phyloP scores from a whole-genome alignment of 2,888 invertebrate genomes.

The Hirtodrosophila trivittata region DNA sequence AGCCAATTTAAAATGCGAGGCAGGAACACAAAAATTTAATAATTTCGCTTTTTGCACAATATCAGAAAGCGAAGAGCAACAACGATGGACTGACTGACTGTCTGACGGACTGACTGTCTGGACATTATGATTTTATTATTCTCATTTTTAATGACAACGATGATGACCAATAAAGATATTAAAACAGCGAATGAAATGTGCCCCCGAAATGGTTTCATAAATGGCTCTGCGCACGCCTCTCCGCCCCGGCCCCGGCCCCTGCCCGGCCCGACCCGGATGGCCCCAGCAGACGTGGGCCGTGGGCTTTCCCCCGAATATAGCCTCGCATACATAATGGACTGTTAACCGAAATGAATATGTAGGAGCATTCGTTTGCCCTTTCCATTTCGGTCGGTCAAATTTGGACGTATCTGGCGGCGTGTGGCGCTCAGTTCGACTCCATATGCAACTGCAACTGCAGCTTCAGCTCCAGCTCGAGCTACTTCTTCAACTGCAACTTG shows the following conservation, averaged over 20 bases:
- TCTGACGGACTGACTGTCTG: slow-evolving; percentile 9
- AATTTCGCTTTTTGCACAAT: slow-evolving; percentile 77
- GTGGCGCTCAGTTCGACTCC: slow-evolving; percentile 56
- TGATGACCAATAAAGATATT: slow-evolving; percentile 81
- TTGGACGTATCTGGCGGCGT: slow-evolving; percentile 50
- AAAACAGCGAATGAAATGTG: slow-evolving; percentile 74
- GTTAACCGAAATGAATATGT: slow-evolving; percentile 65
- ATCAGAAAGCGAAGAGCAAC: slow-evolving; percentile 27
- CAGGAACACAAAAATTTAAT: slow-evolving; percentile 74
- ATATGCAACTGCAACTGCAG: slow-evolving; percentile 14
- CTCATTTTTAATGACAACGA: slow-evolving; percentile 72
- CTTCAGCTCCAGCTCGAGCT: slow-evolving; percentile 2
- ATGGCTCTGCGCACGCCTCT: slow-evolving; percentile 61
- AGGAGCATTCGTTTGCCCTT: slow-evolving; percentile 51
- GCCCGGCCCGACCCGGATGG: background rate
- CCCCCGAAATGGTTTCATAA: slow-evolving; percentile 72
- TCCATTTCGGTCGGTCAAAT: slow-evolving; percentile 39
- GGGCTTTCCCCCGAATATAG: slow-evolving; percentile 66
- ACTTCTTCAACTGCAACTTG: slow-evolving; percentile 5
- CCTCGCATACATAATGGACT: slow-evolving; percentile 58
- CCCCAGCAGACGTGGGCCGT: slow-evolving; percentile 18
- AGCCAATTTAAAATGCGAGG: slow-evolving; percentile 68
- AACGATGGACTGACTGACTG: slow-evolving; percentile 9
- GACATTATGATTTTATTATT: slow-evolving; percentile 75
- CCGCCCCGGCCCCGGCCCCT: background rate